These are phyloP conservation scores for Drosophila mauritiana DNA, from an alignment of 1,140 invertebrate species.

Conservation along the genomic window DNA sequence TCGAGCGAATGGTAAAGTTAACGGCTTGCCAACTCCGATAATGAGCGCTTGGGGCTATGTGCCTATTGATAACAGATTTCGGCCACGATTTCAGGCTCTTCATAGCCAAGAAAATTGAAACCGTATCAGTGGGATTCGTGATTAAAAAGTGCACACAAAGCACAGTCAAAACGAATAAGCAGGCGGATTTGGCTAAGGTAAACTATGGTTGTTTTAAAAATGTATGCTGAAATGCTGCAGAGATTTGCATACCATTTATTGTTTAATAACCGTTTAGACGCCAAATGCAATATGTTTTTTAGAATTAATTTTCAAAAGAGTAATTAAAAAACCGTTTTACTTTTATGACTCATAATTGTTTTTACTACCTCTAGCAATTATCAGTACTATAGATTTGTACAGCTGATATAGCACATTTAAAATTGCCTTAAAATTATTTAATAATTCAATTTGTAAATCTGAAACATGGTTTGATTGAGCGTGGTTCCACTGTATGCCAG, in stretches of 20 bases:
- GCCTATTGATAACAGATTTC: constrained; percentile 16
- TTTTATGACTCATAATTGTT: too few relatives aligned
- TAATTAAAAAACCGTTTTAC: too few relatives aligned
- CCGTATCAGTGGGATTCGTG: not conserved
- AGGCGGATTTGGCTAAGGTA: not conserved
- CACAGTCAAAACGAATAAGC: not conserved
- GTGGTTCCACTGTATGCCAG: not conserved
- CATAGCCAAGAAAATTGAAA: constrained; percentile 12
- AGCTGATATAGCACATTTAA: too few relatives aligned
- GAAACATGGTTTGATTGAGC: not conserved
- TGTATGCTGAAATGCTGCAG: too few relatives aligned
- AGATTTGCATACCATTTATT: too few relatives aligned
- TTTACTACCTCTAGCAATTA: too few relatives aligned
- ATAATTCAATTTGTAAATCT: not conserved
- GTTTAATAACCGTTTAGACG: too few relatives aligned
- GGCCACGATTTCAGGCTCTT: constrained; percentile 4
- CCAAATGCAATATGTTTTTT: too few relatives aligned
- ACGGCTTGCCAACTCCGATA: constrained; percentile 30
- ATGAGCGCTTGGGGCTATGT: constrained; percentile 23
- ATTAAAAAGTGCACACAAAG: not conserved
- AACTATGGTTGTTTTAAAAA: not conserved
- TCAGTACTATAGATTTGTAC: too few relatives aligned
- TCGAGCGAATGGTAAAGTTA: constrained; percentile 37
- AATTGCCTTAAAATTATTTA: too few relatives aligned
- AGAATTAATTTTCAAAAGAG: too few relatives aligned